Evolutionary conservation across 2,797 vertebrate genomes (phyloP).

Genomic region (Muscicapa striata): DNA sequence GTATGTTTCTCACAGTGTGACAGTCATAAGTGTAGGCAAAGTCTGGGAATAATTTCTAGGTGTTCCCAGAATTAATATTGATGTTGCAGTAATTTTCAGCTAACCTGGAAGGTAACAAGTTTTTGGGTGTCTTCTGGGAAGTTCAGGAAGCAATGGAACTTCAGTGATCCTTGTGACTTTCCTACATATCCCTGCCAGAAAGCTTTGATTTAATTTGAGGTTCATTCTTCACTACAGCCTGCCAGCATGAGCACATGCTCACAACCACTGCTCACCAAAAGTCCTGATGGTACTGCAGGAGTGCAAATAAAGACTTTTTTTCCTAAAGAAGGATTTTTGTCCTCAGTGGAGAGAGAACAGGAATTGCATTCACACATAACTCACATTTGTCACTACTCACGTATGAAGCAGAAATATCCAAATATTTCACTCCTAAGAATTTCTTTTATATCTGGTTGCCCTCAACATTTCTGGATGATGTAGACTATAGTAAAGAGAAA

Average conservation of each 20-base stretch:
- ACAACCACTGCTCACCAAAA: not conserved
- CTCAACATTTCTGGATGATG: not conserved
- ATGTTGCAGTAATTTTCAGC: not conserved
- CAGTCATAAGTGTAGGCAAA: not conserved
- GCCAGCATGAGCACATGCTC: not conserved
- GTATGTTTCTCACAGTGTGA: not conserved
- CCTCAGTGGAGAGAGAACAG: not conserved
- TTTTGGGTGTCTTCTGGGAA: not conserved
- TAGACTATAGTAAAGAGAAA: not conserved
- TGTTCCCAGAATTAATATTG: not conserved
- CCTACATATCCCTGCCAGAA: not conserved
- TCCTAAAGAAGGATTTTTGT: not conserved
- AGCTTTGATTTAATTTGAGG: not conserved
- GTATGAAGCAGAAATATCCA: not conserved
- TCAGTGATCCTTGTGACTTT: not conserved
- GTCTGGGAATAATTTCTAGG: not conserved
- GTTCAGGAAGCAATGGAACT: not conserved
- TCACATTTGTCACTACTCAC: not conserved
- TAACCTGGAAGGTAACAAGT: not conserved
- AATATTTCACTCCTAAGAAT: not conserved
- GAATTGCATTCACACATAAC: not conserved
- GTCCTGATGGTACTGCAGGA: not conserved
- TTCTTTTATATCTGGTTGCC: not conserved
- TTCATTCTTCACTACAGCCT: not conserved
- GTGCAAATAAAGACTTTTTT: not conserved